Evolutionary conservation across 2,113 vertebrate genomes (phyloP).

Genomic region (Chiloscyllium plagiosum): DNA sequence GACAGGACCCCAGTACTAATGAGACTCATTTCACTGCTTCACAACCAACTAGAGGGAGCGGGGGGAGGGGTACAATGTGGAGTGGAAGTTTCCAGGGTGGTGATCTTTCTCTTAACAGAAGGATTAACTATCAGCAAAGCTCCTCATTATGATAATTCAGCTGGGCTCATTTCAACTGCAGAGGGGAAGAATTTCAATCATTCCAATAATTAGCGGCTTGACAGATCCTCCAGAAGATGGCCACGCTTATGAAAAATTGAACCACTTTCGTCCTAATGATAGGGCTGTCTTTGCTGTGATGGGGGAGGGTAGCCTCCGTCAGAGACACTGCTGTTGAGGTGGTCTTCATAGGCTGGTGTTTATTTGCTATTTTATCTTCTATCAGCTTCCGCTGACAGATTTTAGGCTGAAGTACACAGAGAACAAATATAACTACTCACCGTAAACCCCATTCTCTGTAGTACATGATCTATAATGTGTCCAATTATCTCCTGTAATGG

Average conservation of each 20-base stretch:
- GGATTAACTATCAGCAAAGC: constrained; percentile 9
- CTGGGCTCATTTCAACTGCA: neutral
- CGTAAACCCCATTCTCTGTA: neutral
- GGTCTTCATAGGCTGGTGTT: neutral
- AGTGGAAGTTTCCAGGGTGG: neutral
- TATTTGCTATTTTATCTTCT: neutral
- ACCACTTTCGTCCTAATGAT: neutral
- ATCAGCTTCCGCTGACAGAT: neutral
- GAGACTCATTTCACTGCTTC: neutral
- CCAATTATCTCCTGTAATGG: neutral
- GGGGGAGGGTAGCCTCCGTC: constrained; percentile 6
- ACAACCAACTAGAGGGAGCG: neutral
- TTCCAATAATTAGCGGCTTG: constrained; percentile 15
- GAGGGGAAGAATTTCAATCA: constrained; percentile 32
- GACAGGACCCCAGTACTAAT: neutral
- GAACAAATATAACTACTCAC: neutral
- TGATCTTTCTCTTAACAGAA: constrained; percentile 19
- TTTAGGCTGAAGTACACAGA: neutral
- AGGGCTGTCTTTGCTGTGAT: neutral
- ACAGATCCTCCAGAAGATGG: constrained; percentile 8
- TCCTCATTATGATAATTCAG: constrained; percentile 28
- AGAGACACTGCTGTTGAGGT: neutral
- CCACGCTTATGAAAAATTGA: neutral
- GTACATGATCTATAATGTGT: neutral
- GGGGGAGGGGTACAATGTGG: neutral